These are phyloP conservation scores for Panonychus citri DNA, from an alignment of 1,140 invertebrate genomes.

Conservation along the genomic window DNA sequence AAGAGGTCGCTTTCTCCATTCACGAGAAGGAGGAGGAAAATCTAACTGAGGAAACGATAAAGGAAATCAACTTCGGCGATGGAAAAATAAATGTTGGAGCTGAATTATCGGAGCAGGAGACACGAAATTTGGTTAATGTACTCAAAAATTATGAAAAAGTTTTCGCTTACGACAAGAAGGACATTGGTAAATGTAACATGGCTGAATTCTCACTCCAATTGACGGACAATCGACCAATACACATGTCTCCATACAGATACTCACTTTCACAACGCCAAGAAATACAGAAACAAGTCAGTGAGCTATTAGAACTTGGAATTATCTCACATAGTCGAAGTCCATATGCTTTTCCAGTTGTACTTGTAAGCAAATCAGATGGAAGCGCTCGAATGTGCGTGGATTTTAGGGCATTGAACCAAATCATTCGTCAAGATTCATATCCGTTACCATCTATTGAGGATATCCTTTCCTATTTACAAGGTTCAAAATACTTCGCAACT, in stretches of 20 bases:
- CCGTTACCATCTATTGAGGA: not conserved
- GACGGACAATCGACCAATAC: not conserved
- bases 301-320: not conserved
- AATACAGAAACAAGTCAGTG: not conserved
- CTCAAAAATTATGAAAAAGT: no score
- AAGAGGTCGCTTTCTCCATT: no score
- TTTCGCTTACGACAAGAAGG: no score
- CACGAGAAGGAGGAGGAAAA: no score
- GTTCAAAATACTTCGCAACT: not conserved
- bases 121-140: no score
- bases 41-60: no score
- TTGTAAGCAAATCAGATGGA: constrained; percentile 2
- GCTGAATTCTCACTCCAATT: no score
- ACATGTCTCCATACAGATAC: not conserved
- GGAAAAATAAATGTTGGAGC: no score
- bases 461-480: not conserved
- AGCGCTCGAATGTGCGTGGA: constrained; percentile 1
- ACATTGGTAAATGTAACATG: no score
- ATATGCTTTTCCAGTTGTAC: not conserved
- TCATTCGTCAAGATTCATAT: not conserved
- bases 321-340: not conserved
- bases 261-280: not conserved
- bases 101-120: no score
- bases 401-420: not conserved
- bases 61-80: no score